Conservation (phyloP, 2,113 vertebrate genomes). For the Planiliza haematocheilus region DNA sequence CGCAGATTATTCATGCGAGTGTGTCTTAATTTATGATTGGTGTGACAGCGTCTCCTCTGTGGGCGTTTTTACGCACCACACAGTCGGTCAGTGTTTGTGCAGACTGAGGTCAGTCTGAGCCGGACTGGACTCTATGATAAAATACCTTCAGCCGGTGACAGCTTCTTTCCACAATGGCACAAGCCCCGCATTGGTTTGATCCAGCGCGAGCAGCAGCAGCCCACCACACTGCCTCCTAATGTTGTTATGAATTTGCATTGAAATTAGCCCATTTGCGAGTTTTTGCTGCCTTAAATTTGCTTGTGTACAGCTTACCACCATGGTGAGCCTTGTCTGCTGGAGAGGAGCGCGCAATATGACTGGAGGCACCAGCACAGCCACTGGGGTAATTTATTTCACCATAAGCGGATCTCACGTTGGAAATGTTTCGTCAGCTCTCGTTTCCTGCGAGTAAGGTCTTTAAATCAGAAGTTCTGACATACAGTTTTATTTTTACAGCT, state of each 20-base stretch:
- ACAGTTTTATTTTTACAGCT: too few relatives aligned
- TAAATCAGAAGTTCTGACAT: background rate
- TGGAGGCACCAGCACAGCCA: too few relatives aligned
- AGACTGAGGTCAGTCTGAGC: conserved; percentile 56
- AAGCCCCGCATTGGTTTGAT: conserved; percentile 23
- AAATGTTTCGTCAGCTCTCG: background rate
- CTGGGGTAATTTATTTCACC: too few relatives aligned
- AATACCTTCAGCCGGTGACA: conserved; percentile 52
- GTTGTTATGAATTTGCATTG: too few relatives aligned
- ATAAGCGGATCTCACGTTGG: background rate
- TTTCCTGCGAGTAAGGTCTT: background rate
- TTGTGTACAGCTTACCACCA: too few relatives aligned
- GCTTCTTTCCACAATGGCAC: conserved; percentile 51
- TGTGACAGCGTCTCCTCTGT: conserved; percentile 41
- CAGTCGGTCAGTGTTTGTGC: conserved; percentile 44
- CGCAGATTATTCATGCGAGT: conserved; percentile 41
- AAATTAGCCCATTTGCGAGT: too few relatives aligned
- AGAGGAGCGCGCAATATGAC: too few relatives aligned
- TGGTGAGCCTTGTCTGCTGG: too few relatives aligned
- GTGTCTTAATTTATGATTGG: conserved; percentile 57
- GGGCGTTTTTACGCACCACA: conserved; percentile 27
- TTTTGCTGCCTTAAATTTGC: too few relatives aligned
- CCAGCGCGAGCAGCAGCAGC: conserved; percentile 8
- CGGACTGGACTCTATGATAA: conserved; percentile 40
- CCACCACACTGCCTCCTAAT: too few relatives aligned